Base-by-base conservation (phyloP, 2,888 invertebrate species). In the Phyllotreta cruciferae region DNA sequence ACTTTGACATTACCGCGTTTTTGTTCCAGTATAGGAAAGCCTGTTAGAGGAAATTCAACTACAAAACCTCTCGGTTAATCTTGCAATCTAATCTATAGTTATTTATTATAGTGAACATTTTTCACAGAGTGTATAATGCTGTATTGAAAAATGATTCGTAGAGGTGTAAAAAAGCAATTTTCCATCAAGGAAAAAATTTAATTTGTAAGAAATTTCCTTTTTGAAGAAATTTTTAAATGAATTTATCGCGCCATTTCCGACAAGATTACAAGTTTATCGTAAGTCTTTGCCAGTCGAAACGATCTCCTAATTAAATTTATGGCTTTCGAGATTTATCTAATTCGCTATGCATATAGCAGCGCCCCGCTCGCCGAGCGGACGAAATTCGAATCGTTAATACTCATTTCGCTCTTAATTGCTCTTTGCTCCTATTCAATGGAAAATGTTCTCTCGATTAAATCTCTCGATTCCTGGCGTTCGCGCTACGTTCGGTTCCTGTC, bases 221-320 rank as follows among this genome's bases (percentile, higher is more conserved):
- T 6, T 8, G n/a, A 49, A 11, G 35, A 13, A 13, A 49, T 58
- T 58, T 60, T 60, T 57, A 62, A 24, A 62, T 57, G 52, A 62
- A 62, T 57, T 62, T 62, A 62, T 62, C 44, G 56, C 52, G 38
- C 57, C 62, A 62, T 62, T 62, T 57, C 52, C 44, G 52, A 52
- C 62, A 49, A 35, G 44, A 56, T 62, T 56, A 56, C 56, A 52
- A 56, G 62, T 57, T 62, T 45, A 62, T 56, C 44, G 62, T 56
- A 57, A 57, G 62, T 56, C 55, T 44, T 53, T 62, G 56, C 52
- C 24, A 53, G 49, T 53, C 52, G 56, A 53, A 42, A 53, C 56
- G 62, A 57, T 57, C 62, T 53, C 24, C 57, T 62, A 62, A 62
- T 62, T 62, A 57, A 62, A 62, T 62, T 62, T 62, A 62, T 62